These are phyloP conservation scores for Larimichthys polyactis DNA, from an alignment of 2,113 vertebrate genomes.

Conservation along the genomic window DNA sequence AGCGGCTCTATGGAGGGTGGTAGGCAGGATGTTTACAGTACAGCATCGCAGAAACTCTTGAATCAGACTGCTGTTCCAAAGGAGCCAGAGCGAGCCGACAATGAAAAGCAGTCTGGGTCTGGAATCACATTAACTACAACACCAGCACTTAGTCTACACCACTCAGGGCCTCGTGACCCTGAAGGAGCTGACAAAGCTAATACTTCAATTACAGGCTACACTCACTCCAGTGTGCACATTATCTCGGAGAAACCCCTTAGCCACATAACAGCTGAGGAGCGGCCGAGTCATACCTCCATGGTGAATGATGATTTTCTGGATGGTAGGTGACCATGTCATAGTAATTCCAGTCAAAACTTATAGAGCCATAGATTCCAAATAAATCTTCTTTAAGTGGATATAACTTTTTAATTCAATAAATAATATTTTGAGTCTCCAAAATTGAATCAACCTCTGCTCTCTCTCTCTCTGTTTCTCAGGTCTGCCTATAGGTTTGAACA, in stretches of 20 bases:
- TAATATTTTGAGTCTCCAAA: too few relatives aligned
- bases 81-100: background rate
- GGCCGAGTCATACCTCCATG: conserved; percentile 7
- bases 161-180: conserved; percentile 16
- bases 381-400: background rate
- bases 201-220: conserved; percentile 34
- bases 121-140: conserved; percentile 34
- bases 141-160: conserved; percentile 3
- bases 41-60: conserved; percentile 9
- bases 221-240: conserved; percentile 13
- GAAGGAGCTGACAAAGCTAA: conserved; percentile 29
- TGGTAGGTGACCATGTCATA: conserved; percentile 48
- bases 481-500: conserved; percentile 36
- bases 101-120: conserved; percentile 24
- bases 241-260: conserved; percentile 38
- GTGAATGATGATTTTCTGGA: conserved; percentile 22
- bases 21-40: conserved; percentile 14
- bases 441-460: background rate
- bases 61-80: conserved; percentile 1
- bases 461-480: background rate
- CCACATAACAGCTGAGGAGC: conserved; percentile 14
- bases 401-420: background rate
- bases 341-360: background rate
- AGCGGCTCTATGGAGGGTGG: conserved; percentile 47
- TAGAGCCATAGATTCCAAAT: background rate